These are phyloP conservation scores for Polymixis flavicincta DNA, from an alignment of 2,888 invertebrate species.

Conservation along the genomic window DNA sequence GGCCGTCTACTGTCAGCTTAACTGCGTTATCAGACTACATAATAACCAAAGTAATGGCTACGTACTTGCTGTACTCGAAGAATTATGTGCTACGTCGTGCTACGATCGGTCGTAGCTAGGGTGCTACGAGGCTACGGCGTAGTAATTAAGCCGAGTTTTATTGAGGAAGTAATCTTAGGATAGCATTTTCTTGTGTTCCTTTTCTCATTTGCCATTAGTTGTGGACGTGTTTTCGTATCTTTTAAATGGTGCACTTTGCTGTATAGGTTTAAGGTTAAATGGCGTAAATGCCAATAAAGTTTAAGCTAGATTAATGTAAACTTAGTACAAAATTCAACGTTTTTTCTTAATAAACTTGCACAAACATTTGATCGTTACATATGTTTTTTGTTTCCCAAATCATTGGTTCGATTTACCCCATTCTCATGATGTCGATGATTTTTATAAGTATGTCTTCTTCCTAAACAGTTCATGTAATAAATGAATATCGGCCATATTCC, in stretches of 20 bases:
- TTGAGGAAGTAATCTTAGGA: slow-evolving; percentile 65
- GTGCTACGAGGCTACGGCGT: slow-evolving; percentile 61
- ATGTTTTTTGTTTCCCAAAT: not conserved
- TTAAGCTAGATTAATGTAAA: not conserved
- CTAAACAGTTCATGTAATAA: not conserved
- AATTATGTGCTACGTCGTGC: slow-evolving; percentile 63
- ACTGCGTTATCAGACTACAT: slow-evolving; percentile 60
- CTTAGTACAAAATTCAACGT: not conserved
- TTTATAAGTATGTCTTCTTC: too few relatives aligned
- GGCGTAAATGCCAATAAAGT: not conserved
- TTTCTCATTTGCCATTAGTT: slow-evolving; percentile 51
- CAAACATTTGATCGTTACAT: too few relatives aligned
- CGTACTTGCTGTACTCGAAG: slow-evolving; percentile 60
- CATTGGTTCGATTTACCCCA: too few relatives aligned
- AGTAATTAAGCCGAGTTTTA: slow-evolving; percentile 65
- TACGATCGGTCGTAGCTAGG: slow-evolving; percentile 52
- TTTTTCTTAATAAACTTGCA: too few relatives aligned
- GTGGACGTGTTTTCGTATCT: slow-evolving; percentile 22
- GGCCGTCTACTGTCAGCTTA: slow-evolving; percentile 43
- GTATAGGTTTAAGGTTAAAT: not conserved
- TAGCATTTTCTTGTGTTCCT: slow-evolving; percentile 58
- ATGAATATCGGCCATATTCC: not conserved
- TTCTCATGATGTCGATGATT: not conserved
- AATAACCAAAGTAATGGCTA: slow-evolving; percentile 64
- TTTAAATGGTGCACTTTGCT: slow-evolving; percentile 24